Evolutionary conservation across 2,113 vertebrate genomes (phyloP).

Genomic region (Oreochromis aureus): DNA sequence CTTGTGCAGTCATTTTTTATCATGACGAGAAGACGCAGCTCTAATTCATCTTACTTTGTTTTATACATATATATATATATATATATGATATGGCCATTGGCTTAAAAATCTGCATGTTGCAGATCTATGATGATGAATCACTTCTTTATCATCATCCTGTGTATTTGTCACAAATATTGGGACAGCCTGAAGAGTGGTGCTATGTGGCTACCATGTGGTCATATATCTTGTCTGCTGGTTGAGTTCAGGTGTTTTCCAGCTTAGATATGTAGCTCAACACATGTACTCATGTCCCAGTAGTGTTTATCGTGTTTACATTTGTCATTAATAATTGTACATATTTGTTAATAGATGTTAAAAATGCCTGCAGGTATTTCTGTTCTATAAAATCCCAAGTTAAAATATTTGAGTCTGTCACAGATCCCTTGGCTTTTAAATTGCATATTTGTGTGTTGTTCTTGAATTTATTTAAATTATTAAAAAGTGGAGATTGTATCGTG

Average conservation of each 20-base stretch:
- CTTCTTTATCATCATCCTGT: not conserved
- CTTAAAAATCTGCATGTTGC: not conserved
- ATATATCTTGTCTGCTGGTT: not conserved
- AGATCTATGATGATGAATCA: not conserved
- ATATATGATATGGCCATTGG: not conserved
- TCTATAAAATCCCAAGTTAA: not conserved
- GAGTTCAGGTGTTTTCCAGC: not conserved
- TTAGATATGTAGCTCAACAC: not conserved
- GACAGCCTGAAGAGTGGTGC: not conserved
- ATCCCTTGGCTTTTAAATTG: not conserved
- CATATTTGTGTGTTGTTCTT: not conserved
- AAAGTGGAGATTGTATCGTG: not conserved
- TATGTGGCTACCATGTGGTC: not conserved
- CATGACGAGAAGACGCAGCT: not conserved
- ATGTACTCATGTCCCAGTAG: not conserved
- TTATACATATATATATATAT: not conserved
- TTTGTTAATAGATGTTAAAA: not conserved
- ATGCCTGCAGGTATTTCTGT: not conserved
- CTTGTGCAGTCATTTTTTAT: not conserved
- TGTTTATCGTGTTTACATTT: not conserved
- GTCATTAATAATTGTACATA: not conserved
- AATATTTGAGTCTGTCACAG: not conserved
- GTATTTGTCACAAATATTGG: not conserved
- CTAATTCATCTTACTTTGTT: not conserved
- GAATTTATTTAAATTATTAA: not conserved